phyloP scores from a whole-genome alignment of 2,113 vertebrate genomes.

The Chloebia gouldiae region DNA sequence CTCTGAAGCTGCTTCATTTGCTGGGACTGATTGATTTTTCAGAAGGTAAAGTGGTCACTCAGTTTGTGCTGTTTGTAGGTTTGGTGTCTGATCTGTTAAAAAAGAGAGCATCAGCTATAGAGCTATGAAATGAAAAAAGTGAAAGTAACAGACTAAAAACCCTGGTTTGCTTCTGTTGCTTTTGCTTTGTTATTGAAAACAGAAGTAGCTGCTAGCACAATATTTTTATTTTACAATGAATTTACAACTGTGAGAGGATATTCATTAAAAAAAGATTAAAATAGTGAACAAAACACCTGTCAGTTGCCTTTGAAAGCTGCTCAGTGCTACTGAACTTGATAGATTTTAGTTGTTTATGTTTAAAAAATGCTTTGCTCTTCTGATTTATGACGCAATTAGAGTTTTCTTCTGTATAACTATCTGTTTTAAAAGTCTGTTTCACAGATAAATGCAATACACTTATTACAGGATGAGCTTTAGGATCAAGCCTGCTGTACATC shows the following conservation, averaged over 20 bases:
- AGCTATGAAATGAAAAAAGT: conserved; percentile 33
- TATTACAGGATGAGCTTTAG: background rate
- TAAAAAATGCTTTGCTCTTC: background rate
- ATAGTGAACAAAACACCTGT: background rate
- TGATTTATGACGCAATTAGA: conserved; percentile 1
- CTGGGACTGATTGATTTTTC: conserved; percentile 99
- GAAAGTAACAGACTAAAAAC: background rate
- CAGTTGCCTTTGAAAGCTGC: background rate
- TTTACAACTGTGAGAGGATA: background rate
- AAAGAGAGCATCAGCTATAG: background rate
- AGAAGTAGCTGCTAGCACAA: background rate
- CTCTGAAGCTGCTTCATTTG: conserved; percentile 97
- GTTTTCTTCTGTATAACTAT: background rate
- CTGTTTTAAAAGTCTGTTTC: background rate
- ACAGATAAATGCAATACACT: background rate
- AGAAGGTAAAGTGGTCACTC: conserved; percentile 89
- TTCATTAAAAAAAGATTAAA: background rate
- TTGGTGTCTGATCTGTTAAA: conserved; percentile 18
- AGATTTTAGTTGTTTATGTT: background rate
- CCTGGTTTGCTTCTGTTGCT: background rate
- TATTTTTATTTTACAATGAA: background rate
- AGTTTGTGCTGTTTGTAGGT: conserved; percentile 56
- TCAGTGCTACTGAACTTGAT: background rate
- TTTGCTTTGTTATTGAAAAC: background rate
- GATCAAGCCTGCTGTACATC: background rate